Percentiles rank a stretch among this genome's conserved stretches.
Evolutionary conservation across 1,140 invertebrate species (phyloP).

Genomic region (Gonioctena quinquepunctata): DNA sequence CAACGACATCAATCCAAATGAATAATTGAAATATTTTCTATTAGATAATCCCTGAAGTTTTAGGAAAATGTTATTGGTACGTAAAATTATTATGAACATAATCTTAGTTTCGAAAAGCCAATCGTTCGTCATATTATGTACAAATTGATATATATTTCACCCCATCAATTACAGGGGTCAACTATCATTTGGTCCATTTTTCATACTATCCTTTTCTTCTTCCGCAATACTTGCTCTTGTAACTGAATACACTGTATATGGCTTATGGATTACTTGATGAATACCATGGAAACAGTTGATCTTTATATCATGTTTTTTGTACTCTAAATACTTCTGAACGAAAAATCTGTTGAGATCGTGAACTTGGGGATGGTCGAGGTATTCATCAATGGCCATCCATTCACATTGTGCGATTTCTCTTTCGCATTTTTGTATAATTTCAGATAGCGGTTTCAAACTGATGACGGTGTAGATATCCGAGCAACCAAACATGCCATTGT

Average conservation of each 20-base stretch:
- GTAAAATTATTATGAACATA: no score
- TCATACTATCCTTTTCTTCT: neutral
- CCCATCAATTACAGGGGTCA: no score
- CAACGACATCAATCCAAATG: no score
- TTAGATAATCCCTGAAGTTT: no score
- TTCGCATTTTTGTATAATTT: constrained; percentile 69
- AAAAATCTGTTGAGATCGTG: constrained; percentile 74
- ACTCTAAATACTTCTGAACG: constrained; percentile 68
- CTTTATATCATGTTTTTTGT: constrained; percentile 63
- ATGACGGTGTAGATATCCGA: constrained; percentile 85
- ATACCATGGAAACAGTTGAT: constrained; percentile 60
- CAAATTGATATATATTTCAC: no score
- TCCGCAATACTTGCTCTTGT: constrained; percentile 23
- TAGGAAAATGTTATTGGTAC: no score
- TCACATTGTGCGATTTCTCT: constrained; percentile 74
- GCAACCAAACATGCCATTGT: constrained; percentile 73
- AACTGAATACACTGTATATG: constrained; percentile 48
- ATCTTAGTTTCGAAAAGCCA: no score
- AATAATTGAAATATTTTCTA: no score
- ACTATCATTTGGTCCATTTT: neutral
- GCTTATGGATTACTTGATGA: constrained; percentile 50
- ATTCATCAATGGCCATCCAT: constrained; percentile 86
- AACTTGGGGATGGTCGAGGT: constrained; percentile 70
- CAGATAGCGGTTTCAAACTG: constrained; percentile 68
- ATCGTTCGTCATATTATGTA: no score